Percentiles rank a stretch among this genome's conserved stretches.
phyloP scores from a whole-genome alignment of 1,140 invertebrate species.

The Drosophila sp. region DNA sequence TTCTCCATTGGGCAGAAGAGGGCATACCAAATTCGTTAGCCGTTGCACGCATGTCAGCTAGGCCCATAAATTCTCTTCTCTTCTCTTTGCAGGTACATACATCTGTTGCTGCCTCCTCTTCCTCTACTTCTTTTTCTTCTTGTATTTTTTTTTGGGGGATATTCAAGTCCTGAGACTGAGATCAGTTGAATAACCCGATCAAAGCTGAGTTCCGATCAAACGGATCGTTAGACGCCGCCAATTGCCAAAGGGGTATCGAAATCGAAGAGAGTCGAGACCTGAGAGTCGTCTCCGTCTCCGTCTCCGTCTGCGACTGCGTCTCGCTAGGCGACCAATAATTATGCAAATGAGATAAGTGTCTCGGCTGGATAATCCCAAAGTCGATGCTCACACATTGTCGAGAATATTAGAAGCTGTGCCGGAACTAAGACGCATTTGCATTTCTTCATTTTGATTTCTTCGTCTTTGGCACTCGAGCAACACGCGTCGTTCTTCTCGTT shows the following conservation, averaged over 20 bases:
- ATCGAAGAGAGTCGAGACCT: constrained; percentile 40
- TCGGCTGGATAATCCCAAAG: constrained; percentile 67
- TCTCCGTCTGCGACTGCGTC: too few relatives aligned
- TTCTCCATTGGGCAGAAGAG: not conserved
- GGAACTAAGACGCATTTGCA: constrained; percentile 78
- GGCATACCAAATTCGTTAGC: constrained; percentile 50
- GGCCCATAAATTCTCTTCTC: constrained; percentile 68
- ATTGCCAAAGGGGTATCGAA: constrained; percentile 41
- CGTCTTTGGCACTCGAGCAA: constrained; percentile 60
- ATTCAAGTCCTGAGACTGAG: constrained; percentile 12
- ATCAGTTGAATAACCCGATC: constrained; percentile 30
- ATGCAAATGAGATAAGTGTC: constrained; percentile 69
- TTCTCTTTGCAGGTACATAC: constrained; percentile 35
- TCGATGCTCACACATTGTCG: not conserved
- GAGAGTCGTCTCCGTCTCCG: too few relatives aligned
- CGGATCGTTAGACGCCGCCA: constrained; percentile 76
- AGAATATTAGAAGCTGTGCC: constrained; percentile 76
- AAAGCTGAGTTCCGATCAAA: constrained; percentile 56
- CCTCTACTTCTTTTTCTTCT: not conserved
- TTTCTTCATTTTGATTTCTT: constrained; percentile 20
- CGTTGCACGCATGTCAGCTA: constrained; percentile 48
- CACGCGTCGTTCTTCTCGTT: constrained; percentile 59
- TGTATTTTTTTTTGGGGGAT: not conserved
- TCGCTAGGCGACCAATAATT: constrained; percentile 69
- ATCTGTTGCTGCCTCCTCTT: too few relatives aligned